Percentiles rank a stretch among this genome's conserved stretches.
Conservation (phyloP, 1,140 invertebrate species). For the Bradysia coprophila region DNA sequence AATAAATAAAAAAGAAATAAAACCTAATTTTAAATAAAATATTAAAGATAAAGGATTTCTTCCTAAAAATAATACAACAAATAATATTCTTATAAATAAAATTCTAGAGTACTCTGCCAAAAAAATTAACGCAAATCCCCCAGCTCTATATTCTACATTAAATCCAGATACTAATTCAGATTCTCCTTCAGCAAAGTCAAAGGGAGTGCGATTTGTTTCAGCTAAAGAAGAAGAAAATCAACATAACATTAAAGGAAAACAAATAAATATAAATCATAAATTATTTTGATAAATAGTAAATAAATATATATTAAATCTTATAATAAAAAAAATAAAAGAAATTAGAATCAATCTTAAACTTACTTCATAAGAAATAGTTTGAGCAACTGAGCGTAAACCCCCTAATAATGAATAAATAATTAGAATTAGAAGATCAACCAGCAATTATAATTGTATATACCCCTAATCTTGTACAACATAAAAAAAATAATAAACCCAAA, state of each 20-base stretch:
- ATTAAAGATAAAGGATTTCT: slow-evolving; percentile 20
- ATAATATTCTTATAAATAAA: slow-evolving; percentile 41
- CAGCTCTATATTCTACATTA: slow-evolving; percentile 51
- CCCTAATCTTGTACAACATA: slow-evolving; percentile 30
- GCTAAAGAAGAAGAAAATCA: slow-evolving; percentile 38
- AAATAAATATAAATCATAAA: slow-evolving; percentile 29
- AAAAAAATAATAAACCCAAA: slow-evolving; percentile 30
- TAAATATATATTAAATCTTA: slow-evolving; percentile 17
- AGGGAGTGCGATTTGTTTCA: slow-evolving; percentile 52
- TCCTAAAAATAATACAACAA: slow-evolving; percentile 30
- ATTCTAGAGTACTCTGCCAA: slow-evolving; percentile 47
- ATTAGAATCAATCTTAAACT: slow-evolving; percentile 34
- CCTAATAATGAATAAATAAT: slow-evolving; percentile 46
- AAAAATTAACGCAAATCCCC: slow-evolving; percentile 53
- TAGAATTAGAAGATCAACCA: slow-evolving; percentile 45
- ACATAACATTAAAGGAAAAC: slow-evolving; percentile 29
- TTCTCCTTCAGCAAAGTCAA: slow-evolving; percentile 61
- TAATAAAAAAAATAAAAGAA: slow-evolving; percentile 25
- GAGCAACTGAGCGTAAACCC: slow-evolving; percentile 34
- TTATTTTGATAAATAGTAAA: slow-evolving; percentile 22
- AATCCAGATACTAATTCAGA: slow-evolving; percentile 56
- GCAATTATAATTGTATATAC: slow-evolving; percentile 34
- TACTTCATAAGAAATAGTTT: slow-evolving; percentile 51
- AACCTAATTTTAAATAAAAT: slow-evolving; percentile 29
- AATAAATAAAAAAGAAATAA: slow-evolving; percentile 34